phyloP scores from a whole-genome alignment of 2,888 invertebrate species.

The Arge pagana region DNA sequence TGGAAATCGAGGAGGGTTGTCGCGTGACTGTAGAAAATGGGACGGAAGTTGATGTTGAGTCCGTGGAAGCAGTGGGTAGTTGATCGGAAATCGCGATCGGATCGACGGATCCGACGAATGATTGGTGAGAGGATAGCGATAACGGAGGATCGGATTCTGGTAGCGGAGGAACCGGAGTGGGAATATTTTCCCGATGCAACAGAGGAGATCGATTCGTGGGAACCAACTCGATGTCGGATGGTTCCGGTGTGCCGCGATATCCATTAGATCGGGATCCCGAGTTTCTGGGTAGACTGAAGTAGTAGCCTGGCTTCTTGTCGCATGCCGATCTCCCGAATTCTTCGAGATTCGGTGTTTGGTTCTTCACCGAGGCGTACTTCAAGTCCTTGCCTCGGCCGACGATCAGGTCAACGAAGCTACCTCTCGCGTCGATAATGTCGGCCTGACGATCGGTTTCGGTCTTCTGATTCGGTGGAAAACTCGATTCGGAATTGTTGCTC shows the following conservation, averaged over 20 bases:
- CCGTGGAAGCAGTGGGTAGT: too few relatives aligned
- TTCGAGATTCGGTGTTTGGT: not conserved
- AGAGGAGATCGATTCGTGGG: not conserved
- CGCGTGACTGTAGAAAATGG: too few relatives aligned
- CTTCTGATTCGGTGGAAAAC: conserved; percentile 32
- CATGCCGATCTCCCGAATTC: not conserved
- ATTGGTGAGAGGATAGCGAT: conserved; percentile 5
- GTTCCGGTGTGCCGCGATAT: too few relatives aligned
- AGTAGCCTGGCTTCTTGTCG: not conserved
- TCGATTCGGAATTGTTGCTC: conserved; percentile 51
- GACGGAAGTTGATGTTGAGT: too few relatives aligned
- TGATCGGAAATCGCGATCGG: not conserved
- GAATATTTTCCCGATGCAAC: too few relatives aligned
- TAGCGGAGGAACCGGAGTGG: not conserved
- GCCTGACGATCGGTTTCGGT: conserved; percentile 3
- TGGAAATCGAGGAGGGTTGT: not conserved
- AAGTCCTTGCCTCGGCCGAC: conserved; percentile 1
- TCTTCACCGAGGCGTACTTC: not conserved
- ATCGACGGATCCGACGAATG: conserved; percentile 8
- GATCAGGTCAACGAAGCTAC: not conserved
- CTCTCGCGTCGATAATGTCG: not conserved
- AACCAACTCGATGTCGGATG: not conserved
- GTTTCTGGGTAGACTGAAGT: not conserved
- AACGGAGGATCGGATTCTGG: conserved; percentile 9
- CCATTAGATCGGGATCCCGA: not conserved